Evolutionary conservation across 2,888 invertebrate species (phyloP), one percentile per base, ranked within the genome.

Genomic region (Ennomos fuscantarius): DNA sequence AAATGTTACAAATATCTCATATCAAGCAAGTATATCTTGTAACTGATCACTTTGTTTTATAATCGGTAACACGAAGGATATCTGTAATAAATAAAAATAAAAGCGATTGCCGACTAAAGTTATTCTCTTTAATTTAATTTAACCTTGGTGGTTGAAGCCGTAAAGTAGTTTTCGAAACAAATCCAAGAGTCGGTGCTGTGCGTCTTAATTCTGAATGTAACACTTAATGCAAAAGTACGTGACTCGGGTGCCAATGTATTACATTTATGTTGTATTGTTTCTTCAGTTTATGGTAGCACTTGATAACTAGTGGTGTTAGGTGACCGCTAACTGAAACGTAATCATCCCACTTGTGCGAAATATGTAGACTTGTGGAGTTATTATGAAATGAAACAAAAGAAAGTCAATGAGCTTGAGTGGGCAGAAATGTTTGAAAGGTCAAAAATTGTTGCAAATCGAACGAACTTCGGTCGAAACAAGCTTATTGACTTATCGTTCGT

Each of bases 161-260:
- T 56, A 52, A 53, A 59, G 62, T 37, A n/a, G 67, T 76, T 78
- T 74, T 76, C 76, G 82, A 74, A 82, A 83, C 76, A 68, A 73
- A 76, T 78, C 68, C 57, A 68, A 63, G 63, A 63, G 65, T 62
- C 69, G 62, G 61, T 66, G 65, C 66, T 45, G 42, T 42, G 52
- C 57, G 55, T 37, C 67, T 71, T 67, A 69, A 71, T 72, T 68
- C 69, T 72, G 66, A 71, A 65, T 79, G 82, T 80, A 82, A 83
- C 83, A 81, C 76, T 78, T 83, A 80, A 82, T 82, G 82, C 79
- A 83, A 84, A 76, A 63, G 53, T 70, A 87, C 87, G 87, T 86
- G 87, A 80, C 73, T 50, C 15, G 85, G 53, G 58, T 76, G 53
- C 65, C 60, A 64, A 87, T 76, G 47, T 60, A 39, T 54, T 44